Evolutionary conservation across 1,140 invertebrate genomes (phyloP).

Genomic region (Callitettix versicolor): DNA sequence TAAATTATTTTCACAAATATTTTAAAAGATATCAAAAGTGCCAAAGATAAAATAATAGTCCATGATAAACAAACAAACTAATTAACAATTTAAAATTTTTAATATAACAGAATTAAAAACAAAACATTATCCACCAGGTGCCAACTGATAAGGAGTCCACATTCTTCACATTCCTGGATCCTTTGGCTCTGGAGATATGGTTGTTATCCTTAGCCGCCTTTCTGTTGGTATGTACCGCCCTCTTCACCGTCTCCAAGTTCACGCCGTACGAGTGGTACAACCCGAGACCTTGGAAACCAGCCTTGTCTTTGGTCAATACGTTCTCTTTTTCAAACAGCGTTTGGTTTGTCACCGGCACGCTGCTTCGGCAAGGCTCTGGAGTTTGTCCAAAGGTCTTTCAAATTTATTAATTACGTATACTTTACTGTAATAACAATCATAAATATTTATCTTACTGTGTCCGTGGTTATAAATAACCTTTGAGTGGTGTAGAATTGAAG

Average conservation of each 20-base stretch:
- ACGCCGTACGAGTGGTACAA: constrained; percentile 45
- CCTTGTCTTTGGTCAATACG: constrained; percentile 37
- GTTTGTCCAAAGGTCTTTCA: constrained; percentile 38
- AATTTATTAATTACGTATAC: too few species aligned
- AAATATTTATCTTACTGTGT: too few species aligned
- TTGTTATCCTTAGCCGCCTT: constrained; percentile 43
- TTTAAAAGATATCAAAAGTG: too few species aligned
- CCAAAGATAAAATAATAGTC: too few species aligned
- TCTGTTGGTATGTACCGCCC: constrained; percentile 43
- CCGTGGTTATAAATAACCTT: too few species aligned
- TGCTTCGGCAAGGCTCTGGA: constrained; percentile 45
- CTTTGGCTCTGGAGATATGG: constrained; percentile 49
- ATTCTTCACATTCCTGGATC: constrained; percentile 49
- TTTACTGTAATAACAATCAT: too few species aligned
- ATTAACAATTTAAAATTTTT: too few species aligned
- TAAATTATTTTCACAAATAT: too few species aligned
- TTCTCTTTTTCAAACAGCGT: constrained; percentile 48
- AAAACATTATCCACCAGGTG: constrained; percentile 31
- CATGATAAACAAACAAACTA: too few species aligned
- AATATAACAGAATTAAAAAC: too few species aligned
- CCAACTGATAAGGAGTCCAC: constrained; percentile 41
- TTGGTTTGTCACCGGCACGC: constrained; percentile 53
- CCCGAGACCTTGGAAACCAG: constrained; percentile 37
- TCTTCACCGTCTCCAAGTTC: constrained; percentile 48
- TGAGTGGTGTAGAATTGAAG: too few species aligned